Percentiles rank a stretch among this genome's conserved stretches.
Evolutionary conservation across 2,113 vertebrate species (phyloP).

Genomic region (Capreolus pygargus): DNA sequence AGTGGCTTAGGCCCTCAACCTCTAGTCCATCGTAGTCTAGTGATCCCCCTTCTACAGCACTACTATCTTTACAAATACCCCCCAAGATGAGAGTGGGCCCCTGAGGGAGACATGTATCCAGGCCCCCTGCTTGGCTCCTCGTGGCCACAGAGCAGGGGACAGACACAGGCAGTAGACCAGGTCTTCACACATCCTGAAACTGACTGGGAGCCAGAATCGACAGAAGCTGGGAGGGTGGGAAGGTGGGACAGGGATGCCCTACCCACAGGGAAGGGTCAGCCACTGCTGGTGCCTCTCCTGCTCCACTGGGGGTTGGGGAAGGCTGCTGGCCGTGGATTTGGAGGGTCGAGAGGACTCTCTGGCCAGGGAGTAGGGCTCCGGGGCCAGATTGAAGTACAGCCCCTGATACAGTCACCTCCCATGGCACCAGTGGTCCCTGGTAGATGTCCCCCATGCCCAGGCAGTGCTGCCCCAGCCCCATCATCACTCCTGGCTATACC

Average conservation of each 20-base stretch:
- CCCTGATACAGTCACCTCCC: too few species aligned
- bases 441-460: too few species aligned
- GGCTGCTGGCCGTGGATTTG: neutral
- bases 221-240: neutral
- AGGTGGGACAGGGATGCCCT: neutral
- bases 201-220: neutral
- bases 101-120: neutral
- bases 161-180: neutral
- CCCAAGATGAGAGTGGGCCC: neutral
- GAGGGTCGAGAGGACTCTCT: neutral
- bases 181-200: neutral
- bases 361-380: too few species aligned
- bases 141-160: neutral
- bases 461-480: too few species aligned
- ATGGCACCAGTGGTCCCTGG: too few species aligned
- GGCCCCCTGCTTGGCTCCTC: neutral
- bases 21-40: neutral
- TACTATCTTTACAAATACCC: neutral
- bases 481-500: conserved; percentile 74
- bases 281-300: neutral
- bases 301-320: neutral
- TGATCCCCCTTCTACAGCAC: neutral
- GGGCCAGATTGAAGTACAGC: too few species aligned
- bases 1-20: neutral
- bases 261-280: neutral